Evolutionary conservation across 1,140 invertebrate genomes (phyloP).

Genomic region (Bemisia tabaci): DNA sequence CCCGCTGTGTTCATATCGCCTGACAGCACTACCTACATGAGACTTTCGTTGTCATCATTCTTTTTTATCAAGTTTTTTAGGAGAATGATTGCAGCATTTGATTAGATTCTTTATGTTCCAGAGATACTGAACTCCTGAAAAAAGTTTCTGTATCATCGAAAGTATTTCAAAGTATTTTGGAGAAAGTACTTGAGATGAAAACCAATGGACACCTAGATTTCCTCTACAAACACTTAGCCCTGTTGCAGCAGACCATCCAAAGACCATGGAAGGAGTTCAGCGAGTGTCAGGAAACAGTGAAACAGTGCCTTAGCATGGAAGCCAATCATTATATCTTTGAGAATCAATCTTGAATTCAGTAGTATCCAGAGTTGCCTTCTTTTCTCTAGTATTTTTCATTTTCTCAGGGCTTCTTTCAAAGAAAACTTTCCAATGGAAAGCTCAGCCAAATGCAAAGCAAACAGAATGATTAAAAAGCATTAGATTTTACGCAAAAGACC

Average conservation of each 20-base stretch:
- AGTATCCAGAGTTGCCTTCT: too few relatives aligned
- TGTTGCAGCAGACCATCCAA: constrained; percentile 16
- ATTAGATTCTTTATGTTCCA: constrained; percentile 5
- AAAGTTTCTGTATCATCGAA: constrained; percentile 16
- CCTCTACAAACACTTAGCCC: constrained; percentile 15
- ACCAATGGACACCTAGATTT: constrained; percentile 12
- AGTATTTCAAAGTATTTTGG: constrained; percentile 13
- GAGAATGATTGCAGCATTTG: too few relatives aligned
- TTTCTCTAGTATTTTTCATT: too few relatives aligned
- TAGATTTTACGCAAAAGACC: too few relatives aligned
- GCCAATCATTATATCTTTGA: constrained; percentile 19
- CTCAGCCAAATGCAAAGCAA: too few relatives aligned
- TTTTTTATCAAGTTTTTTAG: too few relatives aligned
- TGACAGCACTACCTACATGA: too few relatives aligned
- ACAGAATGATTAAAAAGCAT: too few relatives aligned
- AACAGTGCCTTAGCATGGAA: constrained; percentile 17
- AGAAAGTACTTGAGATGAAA: constrained; percentile 14
- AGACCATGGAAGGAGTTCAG: constrained; percentile 21
- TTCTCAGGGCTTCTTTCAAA: too few relatives aligned
- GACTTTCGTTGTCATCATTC: too few relatives aligned
- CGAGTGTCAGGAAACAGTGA: constrained; percentile 23
- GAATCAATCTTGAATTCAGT: background rate
- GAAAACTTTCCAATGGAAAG: too few relatives aligned
- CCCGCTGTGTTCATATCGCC: too few relatives aligned
- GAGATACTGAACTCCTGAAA: background rate